Percentiles rank a stretch among this genome's conserved stretches.
Evolutionary conservation across 2,888 invertebrate genomes (phyloP).

Genomic region (Erebia palarica): DNA sequence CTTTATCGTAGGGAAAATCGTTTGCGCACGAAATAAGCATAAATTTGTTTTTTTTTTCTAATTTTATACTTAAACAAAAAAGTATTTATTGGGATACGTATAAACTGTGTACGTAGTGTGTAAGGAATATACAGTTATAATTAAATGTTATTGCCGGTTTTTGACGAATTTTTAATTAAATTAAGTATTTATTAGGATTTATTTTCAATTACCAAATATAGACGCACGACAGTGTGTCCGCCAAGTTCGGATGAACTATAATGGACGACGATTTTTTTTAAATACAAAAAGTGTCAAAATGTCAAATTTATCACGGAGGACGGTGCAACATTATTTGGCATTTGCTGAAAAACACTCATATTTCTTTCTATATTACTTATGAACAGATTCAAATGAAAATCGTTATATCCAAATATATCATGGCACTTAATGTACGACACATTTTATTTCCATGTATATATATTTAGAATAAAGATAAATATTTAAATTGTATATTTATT

Average conservation of each 20-base stretch:
- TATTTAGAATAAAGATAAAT: background rate
- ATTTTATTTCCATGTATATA: background rate
- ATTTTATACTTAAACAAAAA: slow-evolving; percentile 76
- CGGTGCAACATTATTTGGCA: background rate
- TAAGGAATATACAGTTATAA: slow-evolving; percentile 47
- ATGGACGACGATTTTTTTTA: too few species aligned
- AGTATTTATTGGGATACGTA: slow-evolving; percentile 74
- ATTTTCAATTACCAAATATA: background rate
- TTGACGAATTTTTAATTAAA: slow-evolving; percentile 23
- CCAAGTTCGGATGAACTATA: too few species aligned
- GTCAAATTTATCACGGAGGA: too few species aligned
- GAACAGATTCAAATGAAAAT: too few species aligned
- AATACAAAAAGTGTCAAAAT: background rate
- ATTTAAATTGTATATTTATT: background rate
- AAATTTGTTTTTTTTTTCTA: slow-evolving; percentile 72
- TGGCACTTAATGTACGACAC: too few species aligned
- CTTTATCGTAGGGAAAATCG: slow-evolving; percentile 23
- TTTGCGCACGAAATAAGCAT: slow-evolving; percentile 56
- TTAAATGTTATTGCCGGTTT: slow-evolving; percentile 34
- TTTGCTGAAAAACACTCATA: too few species aligned
- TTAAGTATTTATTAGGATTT: background rate
- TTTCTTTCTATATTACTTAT: too few species aligned
- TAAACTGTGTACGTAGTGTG: slow-evolving; percentile 58
- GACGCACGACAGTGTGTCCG: too few species aligned
- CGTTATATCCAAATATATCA: too few species aligned